Base-by-base conservation (phyloP, 1,140 invertebrate species). In the Bombus huntii region DNA sequence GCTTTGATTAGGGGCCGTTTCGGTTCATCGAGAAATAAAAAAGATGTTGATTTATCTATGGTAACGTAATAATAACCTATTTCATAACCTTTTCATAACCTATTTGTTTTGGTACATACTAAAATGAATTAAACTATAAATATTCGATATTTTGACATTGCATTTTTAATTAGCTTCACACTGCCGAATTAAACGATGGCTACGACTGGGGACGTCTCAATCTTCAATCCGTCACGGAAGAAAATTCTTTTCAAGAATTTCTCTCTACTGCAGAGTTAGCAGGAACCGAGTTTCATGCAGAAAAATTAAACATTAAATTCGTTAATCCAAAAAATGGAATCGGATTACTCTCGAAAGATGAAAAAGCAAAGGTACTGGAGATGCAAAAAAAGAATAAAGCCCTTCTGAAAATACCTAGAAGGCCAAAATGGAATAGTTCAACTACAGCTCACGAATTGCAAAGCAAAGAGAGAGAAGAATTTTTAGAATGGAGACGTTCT, bases 221-320 rank as follows among this genome's bases (percentile, higher is more conserved):
- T 95, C 95, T 99, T 6, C 97, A 98, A 92, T 99, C 99, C 1
- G 98, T 99, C 0, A 99, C 99, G 1, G 99, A 99, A 92, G 98
- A 99, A 93, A 98, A 97, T 77, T 98, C 98, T 34, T 97, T 99
- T 83, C 98, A 99, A 95, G 99, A 99, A 91, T 99, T 99, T 94
- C 95, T 99, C 1, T 97, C 98, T 0, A 99, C 98, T 2, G 99
- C 99, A 13, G 97, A 99, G 94, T 94, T 99, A 70, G 98, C 99
- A 6, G 98, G 98, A 42, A 98, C 97, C 13, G 98, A 99, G 93
- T 99, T 99, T 94, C 96, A 97, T 92, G 97, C 98, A 34, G 98
- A 99, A 93, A 98, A 99, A 92, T 93, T 98, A 4, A 99, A 99
- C 94, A 96, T 98, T 4, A 97, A 97, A 92, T 97, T 98, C 94